Base-by-base conservation (phyloP, 2,888 invertebrate species). In the Microplitis deprimator region DNA sequence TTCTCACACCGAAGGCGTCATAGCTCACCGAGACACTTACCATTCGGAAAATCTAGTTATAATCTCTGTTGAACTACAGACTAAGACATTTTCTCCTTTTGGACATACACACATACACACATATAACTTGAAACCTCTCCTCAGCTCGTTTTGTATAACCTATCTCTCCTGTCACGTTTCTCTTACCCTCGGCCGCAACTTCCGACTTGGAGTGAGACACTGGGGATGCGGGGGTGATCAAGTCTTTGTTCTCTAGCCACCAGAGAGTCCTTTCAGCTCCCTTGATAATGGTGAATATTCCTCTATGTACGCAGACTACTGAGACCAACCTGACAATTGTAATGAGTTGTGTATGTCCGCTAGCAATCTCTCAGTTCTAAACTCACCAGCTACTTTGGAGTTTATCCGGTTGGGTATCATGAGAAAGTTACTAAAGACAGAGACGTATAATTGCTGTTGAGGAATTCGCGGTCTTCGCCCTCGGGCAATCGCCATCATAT, bases 121-220 rank as follows among this genome's bases (percentile, higher is more conserved):
- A 5, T 50, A 13, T 50, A 50, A 50, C 50, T 50, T 50, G 8
- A 13, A 29, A 29, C 29, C 29, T 29, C 29, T 29, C 29, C 2
- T 50, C 10, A 50, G 50, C 50, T 13, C 50, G 50, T 50, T 13
- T 50, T 50, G 50, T 50, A 13, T 8, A 5, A 50, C 13, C 50
- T 50, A 50, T 50, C 50, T 50, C 50, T 50, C 50, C 13, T 50
- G 50, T 50, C 50, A 50, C 50, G 50, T 50, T 64, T 38, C 16
- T 71, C 61, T 71, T 71, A 71, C 71, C 59, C 38, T 71, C n/a
- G 38, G 61, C 71, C 73, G 62, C 62, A 13, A 73, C 64, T 62
- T 73, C 73, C 73, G 41, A 64, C 29, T 29, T 29, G 29, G 29
- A 29, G 29, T 29, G 29, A 29, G 29, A 29, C 29, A 29, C 29